Conservation (phyloP, 1,140 invertebrate genomes). For the Gonatopus flavifemur region DNA sequence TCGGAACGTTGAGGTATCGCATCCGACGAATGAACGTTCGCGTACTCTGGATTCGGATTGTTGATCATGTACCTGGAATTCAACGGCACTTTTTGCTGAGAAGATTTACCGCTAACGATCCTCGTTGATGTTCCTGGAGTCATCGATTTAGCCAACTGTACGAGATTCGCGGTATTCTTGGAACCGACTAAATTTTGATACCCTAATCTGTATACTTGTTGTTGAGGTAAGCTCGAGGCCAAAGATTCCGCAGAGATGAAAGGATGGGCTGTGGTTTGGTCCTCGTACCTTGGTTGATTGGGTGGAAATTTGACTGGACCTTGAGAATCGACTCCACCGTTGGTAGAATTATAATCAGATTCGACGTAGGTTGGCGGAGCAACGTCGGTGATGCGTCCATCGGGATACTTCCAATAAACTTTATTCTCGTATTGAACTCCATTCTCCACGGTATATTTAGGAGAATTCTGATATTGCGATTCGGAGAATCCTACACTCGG, state of each 20-base stretch:
- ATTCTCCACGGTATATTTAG: slow-evolving; percentile 48
- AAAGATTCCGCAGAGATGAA: slow-evolving; percentile 24
- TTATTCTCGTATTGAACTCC: slow-evolving; percentile 53
- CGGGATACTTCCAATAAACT: slow-evolving; percentile 55
- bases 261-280: no score
- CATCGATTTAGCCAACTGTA: slow-evolving; percentile 6
- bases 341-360: slow-evolving; percentile 34
- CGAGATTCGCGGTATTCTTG: slow-evolving; percentile 5
- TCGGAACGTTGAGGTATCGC: no score
- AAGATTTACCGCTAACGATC: background rate
- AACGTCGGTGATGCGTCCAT: slow-evolving; percentile 46
- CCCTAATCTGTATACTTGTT: slow-evolving; percentile 23
- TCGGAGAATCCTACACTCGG: background rate
- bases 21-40: slow-evolving; percentile 20
- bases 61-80: slow-evolving; percentile 40
- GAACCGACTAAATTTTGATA: slow-evolving; percentile 27
- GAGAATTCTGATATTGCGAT: no score
- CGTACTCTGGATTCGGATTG: slow-evolving; percentile 45
- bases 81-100: background rate
- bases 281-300: no score
- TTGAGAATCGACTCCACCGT: slow-evolving; percentile 37
- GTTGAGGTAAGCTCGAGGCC: slow-evolving; percentile 17
- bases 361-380: slow-evolving; percentile 45
- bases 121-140: background rate
- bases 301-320: slow-evolving; percentile 48